Base-by-base conservation (phyloP, 2,113 vertebrate genomes). In the Microcebus tavaratra region DNA sequence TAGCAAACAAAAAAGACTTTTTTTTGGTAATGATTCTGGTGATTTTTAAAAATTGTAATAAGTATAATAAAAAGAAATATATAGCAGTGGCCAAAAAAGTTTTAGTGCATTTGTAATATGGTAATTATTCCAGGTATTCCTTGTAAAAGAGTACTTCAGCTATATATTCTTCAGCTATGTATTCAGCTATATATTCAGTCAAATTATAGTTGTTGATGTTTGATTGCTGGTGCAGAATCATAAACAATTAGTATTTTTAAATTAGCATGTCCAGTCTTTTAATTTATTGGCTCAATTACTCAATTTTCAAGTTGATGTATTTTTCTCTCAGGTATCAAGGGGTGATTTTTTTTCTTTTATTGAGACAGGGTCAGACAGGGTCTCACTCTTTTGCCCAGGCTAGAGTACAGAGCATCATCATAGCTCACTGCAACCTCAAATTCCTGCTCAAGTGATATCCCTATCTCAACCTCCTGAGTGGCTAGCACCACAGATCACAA, bases 181-280 rank as follows among this genome's bases (percentile, higher is more conserved):
- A 55, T 85, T 68, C 57, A 85, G 50, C 50, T 92, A 31, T 10
- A 90, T 21, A 55, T 85, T 68, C 57, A 85, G 50, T 53, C 53
- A 83, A 82, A 0, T 83, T 70, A 85, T 80, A 85, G 29, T 18
- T 73, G 34, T 27, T 68, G 23, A 10, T 63, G 12, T 75, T 88
- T 75, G 23, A 8, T 76, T 88, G n/a, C 23, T 72, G 50, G 13
- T 55, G 39, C 3, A 88, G 34, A n/a, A 91, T 82, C 50, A 81
- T 84, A 91, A 95, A 73, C 23, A 86, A 70, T 86, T 76, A 75
- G 94, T 89, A 89, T 65, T 61, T 17, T 50, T 96, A 86, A 93
- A 65, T 89, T 94, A 10, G 8, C 4, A 61, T 80, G 31, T 25
- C 21, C 17, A 48, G 11, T 76, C 29, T 57, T 85, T 48, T 34